phyloP scores from a whole-genome alignment of 2,113 vertebrate genomes.

The Erinaceus europaeus region DNA sequence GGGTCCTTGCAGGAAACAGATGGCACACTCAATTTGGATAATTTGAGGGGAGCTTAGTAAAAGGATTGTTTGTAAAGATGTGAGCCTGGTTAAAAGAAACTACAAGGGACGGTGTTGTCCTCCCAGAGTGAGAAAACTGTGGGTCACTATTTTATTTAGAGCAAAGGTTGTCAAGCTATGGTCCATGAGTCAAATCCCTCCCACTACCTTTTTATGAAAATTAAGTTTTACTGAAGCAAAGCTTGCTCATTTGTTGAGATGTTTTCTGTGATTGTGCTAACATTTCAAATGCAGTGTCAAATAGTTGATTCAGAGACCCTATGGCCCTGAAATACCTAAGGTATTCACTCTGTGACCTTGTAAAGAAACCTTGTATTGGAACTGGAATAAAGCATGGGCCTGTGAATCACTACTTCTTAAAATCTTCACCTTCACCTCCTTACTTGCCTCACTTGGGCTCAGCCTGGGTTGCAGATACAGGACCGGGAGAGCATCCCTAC shows the following conservation, averaged over 20 bases:
- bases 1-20: slow-evolving; percentile 66
- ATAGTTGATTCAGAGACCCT: neutral
- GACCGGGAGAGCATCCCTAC: neutral
- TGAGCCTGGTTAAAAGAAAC: slow-evolving; percentile 17
- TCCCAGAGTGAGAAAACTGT: neutral
- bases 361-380: neutral
- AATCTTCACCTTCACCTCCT: neutral
- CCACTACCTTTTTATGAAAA: neutral
- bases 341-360: neutral
- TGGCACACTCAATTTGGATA: slow-evolving; percentile 50
- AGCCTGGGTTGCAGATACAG: neutral
- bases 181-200: neutral
- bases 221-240: slow-evolving; percentile 48
- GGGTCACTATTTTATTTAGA: neutral
- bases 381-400: neutral
- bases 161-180: neutral
- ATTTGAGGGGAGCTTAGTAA: slow-evolving; percentile 41
- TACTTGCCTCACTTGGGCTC: neutral
- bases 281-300: neutral
- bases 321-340: neutral
- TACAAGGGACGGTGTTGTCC: neutral
- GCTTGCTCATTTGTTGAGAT: neutral
- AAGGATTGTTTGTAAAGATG: slow-evolving; percentile 43
- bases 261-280: neutral
- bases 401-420: too few species aligned